A percentile compares a stretch with the other conserved stretches of the same genome.
phyloP scores from a whole-genome alignment of 35 echinoderm and acorn worm species.

The Eucidaris tribuloides region DNA sequence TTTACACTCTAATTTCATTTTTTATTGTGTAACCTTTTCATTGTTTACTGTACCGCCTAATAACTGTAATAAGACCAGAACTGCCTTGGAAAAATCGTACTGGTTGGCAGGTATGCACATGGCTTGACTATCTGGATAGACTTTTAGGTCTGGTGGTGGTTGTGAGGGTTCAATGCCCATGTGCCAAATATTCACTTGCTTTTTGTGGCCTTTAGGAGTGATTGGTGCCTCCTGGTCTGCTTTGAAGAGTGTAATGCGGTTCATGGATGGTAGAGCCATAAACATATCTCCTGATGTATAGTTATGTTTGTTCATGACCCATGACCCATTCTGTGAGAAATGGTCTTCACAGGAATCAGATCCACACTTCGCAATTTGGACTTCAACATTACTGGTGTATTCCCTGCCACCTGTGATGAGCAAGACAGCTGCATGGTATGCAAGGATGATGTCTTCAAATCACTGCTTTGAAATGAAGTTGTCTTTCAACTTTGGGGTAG shows the following conservation, averaged over 20 bases:
- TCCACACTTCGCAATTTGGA: background rate
- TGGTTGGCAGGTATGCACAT: no score
- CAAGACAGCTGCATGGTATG: background rate
- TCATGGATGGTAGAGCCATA: background rate
- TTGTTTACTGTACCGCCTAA: no score
- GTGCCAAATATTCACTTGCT: constrained; percentile 1
- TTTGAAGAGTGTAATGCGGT: background rate
- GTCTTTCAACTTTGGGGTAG: background rate
- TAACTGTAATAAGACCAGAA: no score
- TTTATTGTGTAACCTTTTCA: no score
- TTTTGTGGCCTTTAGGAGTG: background rate
- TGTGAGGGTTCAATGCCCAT: background rate
- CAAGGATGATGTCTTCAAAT: background rate
- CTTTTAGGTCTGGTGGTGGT: background rate
- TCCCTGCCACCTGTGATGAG: background rate
- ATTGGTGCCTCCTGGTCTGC: background rate
- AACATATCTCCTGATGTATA: background rate
- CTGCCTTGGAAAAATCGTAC: no score
- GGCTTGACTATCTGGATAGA: background rate
- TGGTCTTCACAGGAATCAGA: background rate
- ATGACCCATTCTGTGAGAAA: constrained; percentile 4
- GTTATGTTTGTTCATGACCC: background rate
- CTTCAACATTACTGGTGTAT: background rate
- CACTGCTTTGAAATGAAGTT: background rate
- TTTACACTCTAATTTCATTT: no score